Conservation (phyloP, 2,113 vertebrate genomes). For the Caranx ignobilis region DNA sequence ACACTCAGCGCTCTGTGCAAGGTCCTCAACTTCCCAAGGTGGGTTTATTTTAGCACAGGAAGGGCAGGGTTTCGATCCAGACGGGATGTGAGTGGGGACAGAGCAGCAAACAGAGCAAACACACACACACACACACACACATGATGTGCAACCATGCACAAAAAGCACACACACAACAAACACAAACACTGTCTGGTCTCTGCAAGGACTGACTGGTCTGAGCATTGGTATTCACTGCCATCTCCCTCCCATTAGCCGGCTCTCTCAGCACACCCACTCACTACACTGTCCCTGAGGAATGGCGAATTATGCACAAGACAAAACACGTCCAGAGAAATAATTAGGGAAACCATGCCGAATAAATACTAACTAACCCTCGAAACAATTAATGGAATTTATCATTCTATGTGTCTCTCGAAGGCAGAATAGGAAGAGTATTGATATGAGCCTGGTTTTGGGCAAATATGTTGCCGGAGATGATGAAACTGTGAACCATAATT, state of each 20-base stretch:
- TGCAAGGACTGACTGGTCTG: conserved; percentile 58
- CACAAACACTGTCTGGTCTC: conserved; percentile 62
- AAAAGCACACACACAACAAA: conserved; percentile 41
- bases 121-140: conserved; percentile 28
- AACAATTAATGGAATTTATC: conserved; percentile 74
- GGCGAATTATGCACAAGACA: conserved; percentile 77
- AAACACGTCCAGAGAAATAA: conserved; percentile 79
- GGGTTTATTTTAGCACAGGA: conserved; percentile 84
- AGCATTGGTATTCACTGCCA: conserved; percentile 81
- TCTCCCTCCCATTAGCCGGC: conserved; percentile 73
- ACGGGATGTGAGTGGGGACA: conserved; percentile 75
- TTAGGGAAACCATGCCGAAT: conserved; percentile 72
- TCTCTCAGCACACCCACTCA: conserved; percentile 71
- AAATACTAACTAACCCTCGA: conserved; percentile 73
- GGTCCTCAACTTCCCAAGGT: conserved; percentile 79
- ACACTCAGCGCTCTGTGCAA: conserved; percentile 71
- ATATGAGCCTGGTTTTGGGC: conserved; percentile 36
- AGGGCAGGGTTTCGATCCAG: conserved; percentile 83
- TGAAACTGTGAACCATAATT: conserved; percentile 37
- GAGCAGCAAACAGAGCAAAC: conserved; percentile 50
- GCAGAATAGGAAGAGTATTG: conserved; percentile 35
- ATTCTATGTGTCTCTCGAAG: conserved; percentile 41
- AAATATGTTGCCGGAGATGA: conserved; percentile 1
- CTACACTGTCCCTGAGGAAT: conserved; percentile 62
- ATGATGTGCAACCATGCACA: conserved; percentile 56